Base-by-base conservation (phyloP, 2,888 invertebrate species). In the Lottia gigantea region DNA sequence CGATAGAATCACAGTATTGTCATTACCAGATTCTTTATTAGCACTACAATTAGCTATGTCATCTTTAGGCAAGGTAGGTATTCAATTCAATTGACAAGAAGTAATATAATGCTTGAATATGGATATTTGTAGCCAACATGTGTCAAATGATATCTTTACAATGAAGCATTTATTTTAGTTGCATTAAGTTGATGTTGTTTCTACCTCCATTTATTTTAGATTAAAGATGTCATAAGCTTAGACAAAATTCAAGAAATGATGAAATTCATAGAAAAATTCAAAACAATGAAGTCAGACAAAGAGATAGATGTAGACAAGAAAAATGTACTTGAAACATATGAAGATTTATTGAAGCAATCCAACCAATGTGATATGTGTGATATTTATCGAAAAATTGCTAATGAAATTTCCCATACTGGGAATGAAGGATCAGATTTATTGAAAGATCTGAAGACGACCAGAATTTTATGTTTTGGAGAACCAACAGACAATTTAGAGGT, bases 21-120 rank as follows among this genome's bases (percentile, higher is more conserved):
- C 81, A 31, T 68, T 72, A 7, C 79, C 80, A 66, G 85, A 86
- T 67, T 81, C 81, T 64, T 66, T 83, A 49, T 76, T 84, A 12
- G 80, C 79, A 11, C 62, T 83, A 55, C 85, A 86, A 72, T 76
- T 86, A 1, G 81, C 81, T 71, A 71, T 83, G 55, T 83, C 84
- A 26, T 80, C 82, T 62, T 77, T 74, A 68, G 84, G 83, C 71
- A 83, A 83, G 73, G 73, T 83, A 80, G 85, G 83, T 62, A 55
- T 16, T 4, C n/a, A 62, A n/a, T 26, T 62, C 15, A 40, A 40
- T 4, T 40, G 63, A 46, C 66, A 71, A 62, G 74, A 75, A 23
- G 71, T 73, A 66, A 73, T 76, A 68, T 73, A 77, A 62, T 75
- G 68, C 62, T 40, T 8, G 7, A 31, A 31, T 31, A 31, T 31